A percentile compares a stretch with the other conserved stretches of the same genome.
Conservation (phyloP, 2,888 invertebrate species). For the Drosophila diplacantha region DNA sequence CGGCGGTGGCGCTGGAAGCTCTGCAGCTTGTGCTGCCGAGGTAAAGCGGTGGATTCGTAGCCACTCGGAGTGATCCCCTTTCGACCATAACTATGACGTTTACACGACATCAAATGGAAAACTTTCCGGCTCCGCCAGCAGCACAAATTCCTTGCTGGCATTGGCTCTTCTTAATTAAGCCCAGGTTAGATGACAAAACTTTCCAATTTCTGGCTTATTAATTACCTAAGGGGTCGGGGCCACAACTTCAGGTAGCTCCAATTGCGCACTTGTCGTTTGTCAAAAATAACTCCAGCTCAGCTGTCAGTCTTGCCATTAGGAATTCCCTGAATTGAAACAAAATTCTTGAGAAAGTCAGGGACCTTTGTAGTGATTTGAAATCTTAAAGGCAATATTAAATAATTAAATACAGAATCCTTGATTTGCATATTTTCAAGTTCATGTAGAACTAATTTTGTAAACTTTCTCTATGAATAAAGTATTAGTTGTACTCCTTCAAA, state of each 20-base stretch:
- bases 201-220: slow-evolving; percentile 44
- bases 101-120: slow-evolving; percentile 69
- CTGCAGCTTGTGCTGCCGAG: slow-evolving; percentile 23
- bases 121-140: slow-evolving; percentile 45
- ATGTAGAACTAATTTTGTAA: background rate
- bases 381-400: background rate
- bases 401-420: background rate
- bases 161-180: slow-evolving; percentile 52
- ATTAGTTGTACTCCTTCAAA: background rate
- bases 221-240: slow-evolving; percentile 39
- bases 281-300: slow-evolving; percentile 6
- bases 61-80: slow-evolving; percentile 30
- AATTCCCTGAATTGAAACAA: background rate
- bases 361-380: background rate
- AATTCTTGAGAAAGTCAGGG: background rate
- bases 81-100: slow-evolving; percentile 52
- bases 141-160: slow-evolving; percentile 6
- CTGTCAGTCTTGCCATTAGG: background rate
- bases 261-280: slow-evolving; percentile 31
- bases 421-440: background rate
- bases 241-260: slow-evolving; percentile 25
- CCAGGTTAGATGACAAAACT: slow-evolving; percentile 52
- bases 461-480: background rate
- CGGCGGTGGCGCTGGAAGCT: background rate
- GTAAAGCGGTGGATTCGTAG: slow-evolving; percentile 7